Evolutionary conservation across 2,888 invertebrate species (phyloP).

Genomic region (Melieria picta): DNA sequence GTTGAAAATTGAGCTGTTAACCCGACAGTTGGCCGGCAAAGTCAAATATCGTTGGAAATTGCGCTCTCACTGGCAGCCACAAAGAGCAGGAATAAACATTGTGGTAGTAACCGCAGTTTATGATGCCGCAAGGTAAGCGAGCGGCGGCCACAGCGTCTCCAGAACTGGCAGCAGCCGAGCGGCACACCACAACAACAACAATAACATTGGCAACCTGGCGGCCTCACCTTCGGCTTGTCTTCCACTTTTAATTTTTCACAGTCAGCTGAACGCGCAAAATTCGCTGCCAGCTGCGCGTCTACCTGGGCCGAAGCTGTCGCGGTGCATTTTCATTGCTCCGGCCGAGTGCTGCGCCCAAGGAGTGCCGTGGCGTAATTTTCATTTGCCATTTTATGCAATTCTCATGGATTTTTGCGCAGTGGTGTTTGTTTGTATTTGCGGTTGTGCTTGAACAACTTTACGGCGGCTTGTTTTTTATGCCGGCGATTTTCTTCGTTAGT

Average conservation of each 20-base stretch:
- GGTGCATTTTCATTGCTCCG: neutral
- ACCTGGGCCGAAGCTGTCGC: no score
- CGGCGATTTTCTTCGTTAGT: no score
- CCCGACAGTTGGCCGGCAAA: no score
- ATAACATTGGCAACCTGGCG: neutral
- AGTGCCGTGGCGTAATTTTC: neutral
- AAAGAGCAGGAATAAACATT: no score
- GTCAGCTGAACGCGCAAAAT: neutral
- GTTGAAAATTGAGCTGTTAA: no score
- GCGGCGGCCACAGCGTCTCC: no score
- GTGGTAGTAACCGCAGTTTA: no score
- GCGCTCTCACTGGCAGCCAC: no score
- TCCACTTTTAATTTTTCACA: neutral
- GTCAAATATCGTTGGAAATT: no score
- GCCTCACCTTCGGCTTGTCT: neutral
- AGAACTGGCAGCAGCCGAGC: no score
- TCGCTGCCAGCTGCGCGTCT: neutral
- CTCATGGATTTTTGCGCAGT: neutral
- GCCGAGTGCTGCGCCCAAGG: neutral
- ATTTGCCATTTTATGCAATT: slow-evolving; percentile 1
- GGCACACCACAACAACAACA: neutral
- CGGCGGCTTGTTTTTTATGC: neutral
- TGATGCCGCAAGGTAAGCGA: no score
- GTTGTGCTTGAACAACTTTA: neutral
- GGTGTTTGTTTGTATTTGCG: neutral